A percentile compares a stretch with the other conserved stretches of the same genome.
phyloP scores from a whole-genome alignment of 2,888 invertebrate species.

The Schizaphis graminum region DNA sequence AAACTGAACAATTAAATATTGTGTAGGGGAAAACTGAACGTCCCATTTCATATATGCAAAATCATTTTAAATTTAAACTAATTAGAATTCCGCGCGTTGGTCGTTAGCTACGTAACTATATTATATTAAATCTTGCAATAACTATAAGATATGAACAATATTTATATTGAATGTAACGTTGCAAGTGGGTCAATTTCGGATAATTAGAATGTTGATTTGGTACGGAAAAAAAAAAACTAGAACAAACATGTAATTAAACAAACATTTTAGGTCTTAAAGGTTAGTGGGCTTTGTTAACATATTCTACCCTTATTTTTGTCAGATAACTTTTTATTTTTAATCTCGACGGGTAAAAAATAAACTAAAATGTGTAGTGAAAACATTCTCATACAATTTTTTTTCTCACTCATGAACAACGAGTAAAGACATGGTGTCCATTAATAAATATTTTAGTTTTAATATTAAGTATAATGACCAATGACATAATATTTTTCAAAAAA shows the following conservation, averaged over 20 bases:
- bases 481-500: background rate
- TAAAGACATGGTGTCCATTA: background rate
- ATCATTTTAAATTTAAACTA: slow-evolving; percentile 35
- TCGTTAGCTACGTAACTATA: background rate
- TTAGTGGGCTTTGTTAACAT: background rate
- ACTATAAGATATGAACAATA: slow-evolving; percentile 4
- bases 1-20: background rate
- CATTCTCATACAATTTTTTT: background rate
- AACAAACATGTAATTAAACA: slow-evolving; percentile 42
- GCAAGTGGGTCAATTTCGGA: background rate
- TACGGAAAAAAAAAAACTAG: background rate
- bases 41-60: no score
- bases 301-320: background rate
- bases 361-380: background rate
- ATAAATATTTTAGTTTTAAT: background rate
- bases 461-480: background rate
- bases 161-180: background rate
- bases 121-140: background rate
- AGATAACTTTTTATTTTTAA: slow-evolving; percentile 24
- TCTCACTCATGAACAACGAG: background rate
- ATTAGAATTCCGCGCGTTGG: slow-evolving; percentile 29
- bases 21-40: background rate
- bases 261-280: slow-evolving; percentile 20
- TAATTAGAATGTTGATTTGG: slow-evolving; percentile 22
- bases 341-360: background rate